phyloP scores from a whole-genome alignment of 2,113 vertebrate species.

The Colaptes auratus region DNA sequence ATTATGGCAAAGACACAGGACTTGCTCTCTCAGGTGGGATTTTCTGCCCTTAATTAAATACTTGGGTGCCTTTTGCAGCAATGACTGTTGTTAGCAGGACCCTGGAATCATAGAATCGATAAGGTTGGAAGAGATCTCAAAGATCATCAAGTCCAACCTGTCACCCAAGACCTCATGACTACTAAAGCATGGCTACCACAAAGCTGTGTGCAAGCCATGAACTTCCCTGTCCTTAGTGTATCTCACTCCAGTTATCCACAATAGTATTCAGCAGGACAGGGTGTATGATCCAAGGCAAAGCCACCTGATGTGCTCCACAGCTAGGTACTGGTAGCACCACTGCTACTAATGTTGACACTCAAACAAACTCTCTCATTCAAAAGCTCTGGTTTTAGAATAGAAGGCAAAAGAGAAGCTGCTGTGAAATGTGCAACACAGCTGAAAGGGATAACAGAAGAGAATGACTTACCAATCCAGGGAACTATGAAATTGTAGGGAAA shows the following conservation, averaged over 20 bases:
- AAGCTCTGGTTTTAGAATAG: not conserved
- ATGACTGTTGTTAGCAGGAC: not conserved
- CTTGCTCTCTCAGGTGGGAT: not conserved
- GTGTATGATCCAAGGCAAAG: not conserved
- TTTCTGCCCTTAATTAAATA: not conserved
- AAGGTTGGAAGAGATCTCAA: too few relatives aligned
- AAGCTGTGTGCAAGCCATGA: not conserved
- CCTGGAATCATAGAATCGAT: not conserved
- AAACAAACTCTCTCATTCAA: not conserved
- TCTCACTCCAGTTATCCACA: not conserved
- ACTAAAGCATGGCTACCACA: not conserved
- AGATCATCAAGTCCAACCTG: too few relatives aligned
- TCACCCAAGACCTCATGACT: too few relatives aligned
- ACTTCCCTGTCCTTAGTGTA: not conserved
- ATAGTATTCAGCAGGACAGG: not conserved
- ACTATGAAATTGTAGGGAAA: not conserved
- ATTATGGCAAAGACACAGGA: not conserved
- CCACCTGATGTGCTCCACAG: not conserved
- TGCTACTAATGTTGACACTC: not conserved
- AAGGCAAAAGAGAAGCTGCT: not conserved
- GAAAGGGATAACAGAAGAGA: not conserved
- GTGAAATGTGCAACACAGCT: not conserved
- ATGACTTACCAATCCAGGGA: conserved; percentile 60
- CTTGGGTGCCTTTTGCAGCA: not conserved
- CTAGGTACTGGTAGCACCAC: not conserved